Base-by-base conservation (phyloP, 2,888 invertebrate genomes). In the Latrodectus hesperus region DNA sequence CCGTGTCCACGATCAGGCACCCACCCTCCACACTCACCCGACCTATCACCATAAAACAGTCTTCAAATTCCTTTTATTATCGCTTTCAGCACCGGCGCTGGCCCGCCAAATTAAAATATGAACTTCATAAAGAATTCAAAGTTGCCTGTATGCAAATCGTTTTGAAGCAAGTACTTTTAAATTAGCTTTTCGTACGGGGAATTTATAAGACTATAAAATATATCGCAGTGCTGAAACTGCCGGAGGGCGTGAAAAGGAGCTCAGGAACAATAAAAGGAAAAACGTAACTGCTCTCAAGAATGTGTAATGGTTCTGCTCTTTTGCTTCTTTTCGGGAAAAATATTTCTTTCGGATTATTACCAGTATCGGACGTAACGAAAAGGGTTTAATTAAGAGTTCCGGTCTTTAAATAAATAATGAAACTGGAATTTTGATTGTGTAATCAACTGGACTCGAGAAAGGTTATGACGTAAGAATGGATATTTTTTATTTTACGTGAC, bases 121-220 rank as follows among this genome's bases (percentile, higher is more conserved):
- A 83, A 82, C 74, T 88, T 88, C 83, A 88, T 88, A 88, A 88
- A 88, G 88, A 88, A 88, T 87, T 87, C 86, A 87, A 80, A 60
- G 60, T 60, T 87, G 81, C 71, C 77, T 87, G 22, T 87, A 87
- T 87, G 86, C 86, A 87, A 87, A 87, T 87, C 86, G 86, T 81
- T 81, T 71, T 16, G n/a, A 67, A 70, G 76, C 86, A 87, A 87
- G 81, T 81, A 81, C 86, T 87, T 87, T 87, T 87, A 87, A 87
- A 87, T 87, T 87, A 87, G 86, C 81, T 81, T 81, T 87, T 67
- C 81, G 77, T 67, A 77, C 22, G 64, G 77, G 76, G 81, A 80
- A 87, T 87, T 87, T 87, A 87, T 87, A 72, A 65, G 86, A 80
- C 77, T 81, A 76, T 87, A 87, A 87, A 87, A 87, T 87, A 87